phyloP scores from a whole-genome alignment of 2,113 vertebrate species.

The Phylloscopus trochilus region DNA sequence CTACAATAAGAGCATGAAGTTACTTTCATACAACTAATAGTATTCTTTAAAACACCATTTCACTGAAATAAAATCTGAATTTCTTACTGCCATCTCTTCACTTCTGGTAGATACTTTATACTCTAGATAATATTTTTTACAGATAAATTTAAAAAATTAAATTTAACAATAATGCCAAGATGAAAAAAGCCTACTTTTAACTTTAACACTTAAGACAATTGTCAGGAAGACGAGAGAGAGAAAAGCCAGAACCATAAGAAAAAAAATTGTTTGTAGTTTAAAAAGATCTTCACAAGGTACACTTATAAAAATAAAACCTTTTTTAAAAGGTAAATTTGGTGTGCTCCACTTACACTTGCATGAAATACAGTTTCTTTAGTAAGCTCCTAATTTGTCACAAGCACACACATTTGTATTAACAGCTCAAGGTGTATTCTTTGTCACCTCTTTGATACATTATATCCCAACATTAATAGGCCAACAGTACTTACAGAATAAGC shows the following conservation, averaged over 20 bases:
- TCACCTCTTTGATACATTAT: not conserved
- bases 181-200: not conserved
- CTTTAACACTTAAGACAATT: not conserved
- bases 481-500: not conserved
- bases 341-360: not conserved
- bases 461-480: not conserved
- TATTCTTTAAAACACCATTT: not conserved
- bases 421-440: not conserved
- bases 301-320: not conserved
- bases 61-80: not conserved
- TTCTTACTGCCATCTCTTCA: not conserved
- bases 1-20: not conserved
- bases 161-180: not conserved
- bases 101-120: not conserved
- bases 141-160: not conserved
- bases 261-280: not conserved
- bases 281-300: not conserved
- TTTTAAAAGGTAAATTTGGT: not conserved
- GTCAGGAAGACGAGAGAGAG: not conserved
- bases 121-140: not conserved
- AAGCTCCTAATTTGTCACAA: not conserved
- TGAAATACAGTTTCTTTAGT: not conserved
- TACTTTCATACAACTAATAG: not conserved
- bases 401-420: not conserved
- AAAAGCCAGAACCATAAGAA: not conserved